Conservation (phyloP, 2,797 vertebrate genomes). For the Girardinus metallicus region DNA sequence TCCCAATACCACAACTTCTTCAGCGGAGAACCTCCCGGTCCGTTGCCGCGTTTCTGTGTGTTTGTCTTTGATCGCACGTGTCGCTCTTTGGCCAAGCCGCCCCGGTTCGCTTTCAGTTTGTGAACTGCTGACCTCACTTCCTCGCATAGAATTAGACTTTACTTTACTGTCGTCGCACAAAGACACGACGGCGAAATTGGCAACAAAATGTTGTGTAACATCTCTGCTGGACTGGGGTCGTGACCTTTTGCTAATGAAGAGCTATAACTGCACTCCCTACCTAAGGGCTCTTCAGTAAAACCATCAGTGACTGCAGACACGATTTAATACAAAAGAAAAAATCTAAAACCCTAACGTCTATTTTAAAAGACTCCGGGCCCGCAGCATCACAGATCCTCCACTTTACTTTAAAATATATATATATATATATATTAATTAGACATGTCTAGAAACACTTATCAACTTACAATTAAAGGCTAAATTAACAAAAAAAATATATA, state of each 20-base stretch:
- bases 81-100: neutral
- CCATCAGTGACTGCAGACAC: neutral
- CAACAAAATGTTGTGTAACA: neutral
- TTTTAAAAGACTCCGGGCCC: neutral
- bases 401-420: too few species aligned
- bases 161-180: too few species aligned
- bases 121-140: neutral
- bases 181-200: too few species aligned
- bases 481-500: neutral
- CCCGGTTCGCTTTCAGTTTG: neutral
- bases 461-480: neutral
- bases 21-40: constrained; percentile 62
- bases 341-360: neutral
- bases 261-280: neutral
- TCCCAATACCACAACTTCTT: constrained; percentile 89
- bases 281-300: neutral
- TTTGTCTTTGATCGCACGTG: neutral
- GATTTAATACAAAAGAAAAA: neutral
- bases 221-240: neutral
- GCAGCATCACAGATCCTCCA: neutral
- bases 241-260: neutral
- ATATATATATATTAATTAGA: too few species aligned
- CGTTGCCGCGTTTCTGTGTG: constrained; percentile 3
- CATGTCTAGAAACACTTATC: neutral
- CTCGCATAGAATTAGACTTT: too few species aligned